A percentile compares a stretch with the other conserved stretches of the same genome.
Evolutionary conservation across 2,797 vertebrate species (phyloP).

Genomic region (Cyclopterus lumpus): DNA sequence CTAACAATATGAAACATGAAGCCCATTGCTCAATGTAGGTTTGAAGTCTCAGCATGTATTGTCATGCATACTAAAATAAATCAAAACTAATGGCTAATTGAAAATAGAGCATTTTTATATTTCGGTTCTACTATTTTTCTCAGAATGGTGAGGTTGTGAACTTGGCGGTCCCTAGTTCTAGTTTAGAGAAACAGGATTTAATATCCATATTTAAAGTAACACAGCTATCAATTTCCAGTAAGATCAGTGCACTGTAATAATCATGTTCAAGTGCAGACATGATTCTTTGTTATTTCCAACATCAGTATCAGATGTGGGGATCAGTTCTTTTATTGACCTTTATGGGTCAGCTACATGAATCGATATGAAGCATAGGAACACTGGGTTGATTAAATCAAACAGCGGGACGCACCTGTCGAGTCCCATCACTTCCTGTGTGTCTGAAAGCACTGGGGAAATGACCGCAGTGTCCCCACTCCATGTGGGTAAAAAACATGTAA

Average conservation of each 20-base stretch:
- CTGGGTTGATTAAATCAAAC: constrained; percentile 63
- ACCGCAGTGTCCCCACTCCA: constrained; percentile 22
- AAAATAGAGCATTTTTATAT: background rate
- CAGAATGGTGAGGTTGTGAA: background rate
- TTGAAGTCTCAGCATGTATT: background rate
- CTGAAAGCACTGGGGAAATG: constrained; percentile 66
- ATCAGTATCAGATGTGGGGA: constrained; percentile 37
- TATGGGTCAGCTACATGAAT: constrained; percentile 59
- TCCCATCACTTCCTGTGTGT: constrained; percentile 64
- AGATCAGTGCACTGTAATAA: constrained; percentile 10
- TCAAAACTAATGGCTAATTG: background rate
- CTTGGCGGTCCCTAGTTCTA: background rate
- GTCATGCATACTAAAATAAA: background rate
- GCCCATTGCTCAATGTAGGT: background rate
- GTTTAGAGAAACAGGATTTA: background rate
- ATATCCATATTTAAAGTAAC: background rate
- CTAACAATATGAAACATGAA: background rate
- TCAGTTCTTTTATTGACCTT: constrained; percentile 61
- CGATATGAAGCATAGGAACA: constrained; percentile 59
- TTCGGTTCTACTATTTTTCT: background rate
- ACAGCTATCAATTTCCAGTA: background rate
- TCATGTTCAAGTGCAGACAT: constrained; percentile 13
- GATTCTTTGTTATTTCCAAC: background rate
- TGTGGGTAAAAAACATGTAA: constrained; percentile 29
- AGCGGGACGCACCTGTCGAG: constrained; percentile 64